Evolutionary conservation across 2,797 vertebrate species (phyloP).

Genomic region (Manis pentadactyla): DNA sequence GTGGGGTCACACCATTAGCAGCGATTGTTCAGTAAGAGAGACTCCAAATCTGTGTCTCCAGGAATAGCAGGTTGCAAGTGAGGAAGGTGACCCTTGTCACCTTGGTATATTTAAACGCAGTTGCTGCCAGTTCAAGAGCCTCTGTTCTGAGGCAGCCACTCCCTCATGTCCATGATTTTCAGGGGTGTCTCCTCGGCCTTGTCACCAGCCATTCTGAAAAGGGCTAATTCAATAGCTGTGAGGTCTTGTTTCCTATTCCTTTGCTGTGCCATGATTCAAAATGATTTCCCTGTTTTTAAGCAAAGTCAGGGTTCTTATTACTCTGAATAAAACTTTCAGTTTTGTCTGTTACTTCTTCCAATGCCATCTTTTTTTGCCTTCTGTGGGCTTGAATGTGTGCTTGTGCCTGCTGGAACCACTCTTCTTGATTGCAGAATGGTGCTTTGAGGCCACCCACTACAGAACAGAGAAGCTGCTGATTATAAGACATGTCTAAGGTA

Average conservation of each 20-base stretch:
- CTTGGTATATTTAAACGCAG: conserved; percentile 95
- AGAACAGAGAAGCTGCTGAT: not conserved
- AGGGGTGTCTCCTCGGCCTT: conserved; percentile 94
- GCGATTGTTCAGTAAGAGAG: conserved; percentile 94
- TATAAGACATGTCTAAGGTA: not conserved
- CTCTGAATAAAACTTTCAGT: not conserved
- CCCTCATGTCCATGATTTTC: conserved; percentile 92
- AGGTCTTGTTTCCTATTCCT: not conserved
- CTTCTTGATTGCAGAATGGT: not conserved
- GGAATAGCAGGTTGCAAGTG: conserved; percentile 94
- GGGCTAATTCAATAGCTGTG: not conserved
- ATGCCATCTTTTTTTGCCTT: not conserved
- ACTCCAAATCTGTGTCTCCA: conserved; percentile 93
- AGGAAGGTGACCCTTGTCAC: conserved; percentile 93
- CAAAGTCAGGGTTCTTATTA: not conserved
- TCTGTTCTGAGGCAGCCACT: conserved; percentile 93
- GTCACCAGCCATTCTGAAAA: conserved; percentile 87
- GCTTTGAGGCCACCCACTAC: not conserved
- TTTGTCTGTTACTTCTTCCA: not conserved
- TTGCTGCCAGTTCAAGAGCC: conserved; percentile 94
- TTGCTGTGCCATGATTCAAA: not conserved
- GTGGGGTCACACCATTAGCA: conserved; percentile 94
- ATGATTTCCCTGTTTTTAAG: not conserved
- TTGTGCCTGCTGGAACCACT: not conserved
- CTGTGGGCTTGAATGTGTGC: not conserved